These are phyloP conservation scores for Sarcophaga subvicina DNA, from an alignment of 2,888 invertebrate genomes.

Conservation along the genomic window DNA sequence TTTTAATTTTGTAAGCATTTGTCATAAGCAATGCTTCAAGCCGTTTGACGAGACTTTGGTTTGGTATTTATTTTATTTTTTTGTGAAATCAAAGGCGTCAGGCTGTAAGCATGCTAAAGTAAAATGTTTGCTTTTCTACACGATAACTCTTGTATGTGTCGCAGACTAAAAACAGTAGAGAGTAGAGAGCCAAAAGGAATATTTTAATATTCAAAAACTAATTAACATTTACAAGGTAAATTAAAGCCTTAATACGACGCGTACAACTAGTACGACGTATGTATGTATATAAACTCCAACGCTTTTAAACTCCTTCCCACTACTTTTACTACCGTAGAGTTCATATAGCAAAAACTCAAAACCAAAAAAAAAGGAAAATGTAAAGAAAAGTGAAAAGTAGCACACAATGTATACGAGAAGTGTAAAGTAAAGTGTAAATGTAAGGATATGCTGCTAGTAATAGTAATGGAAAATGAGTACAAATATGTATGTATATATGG, in stretches of 20 bases:
- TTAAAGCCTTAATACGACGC: background rate
- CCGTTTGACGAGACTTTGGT: background rate
- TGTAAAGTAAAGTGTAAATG: no score
- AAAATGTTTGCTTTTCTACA: background rate
- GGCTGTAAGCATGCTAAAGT: background rate
- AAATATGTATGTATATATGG: no score
- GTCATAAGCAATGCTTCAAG: background rate
- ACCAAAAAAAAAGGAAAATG: no score
- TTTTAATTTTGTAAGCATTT: no score
- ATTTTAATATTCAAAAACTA: conserved; percentile 61
- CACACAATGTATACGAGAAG: no score
- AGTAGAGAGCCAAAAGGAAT: conserved; percentile 10
- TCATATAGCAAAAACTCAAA: no score
- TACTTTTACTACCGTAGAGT: no score
- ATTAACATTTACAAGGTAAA: conserved; percentile 58
- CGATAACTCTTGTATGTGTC: background rate
- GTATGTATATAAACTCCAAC: background rate
- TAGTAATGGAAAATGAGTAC: no score
- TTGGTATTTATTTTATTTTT: background rate
- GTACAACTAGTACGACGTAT: background rate
- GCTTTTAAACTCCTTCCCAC: background rate
- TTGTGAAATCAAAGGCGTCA: background rate
- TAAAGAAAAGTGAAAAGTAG: no score
- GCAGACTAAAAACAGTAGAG: background rate
- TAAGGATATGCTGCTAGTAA: no score